Evolutionary conservation across 2,797 vertebrate genomes (phyloP).

Genomic region (Phylloscopus collybita): DNA sequence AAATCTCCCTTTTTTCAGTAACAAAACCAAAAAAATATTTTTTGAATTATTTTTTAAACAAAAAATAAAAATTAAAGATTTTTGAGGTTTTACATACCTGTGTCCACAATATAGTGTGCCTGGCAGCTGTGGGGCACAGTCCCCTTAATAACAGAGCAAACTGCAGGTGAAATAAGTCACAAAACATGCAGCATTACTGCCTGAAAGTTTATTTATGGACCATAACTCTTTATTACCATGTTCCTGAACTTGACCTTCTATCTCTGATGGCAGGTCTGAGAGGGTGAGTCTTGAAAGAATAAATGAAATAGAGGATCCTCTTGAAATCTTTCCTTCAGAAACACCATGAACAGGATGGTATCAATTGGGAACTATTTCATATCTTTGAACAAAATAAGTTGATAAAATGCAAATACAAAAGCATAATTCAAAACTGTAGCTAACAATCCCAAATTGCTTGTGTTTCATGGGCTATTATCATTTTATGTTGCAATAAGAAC

Average conservation of each 20-base stretch:
- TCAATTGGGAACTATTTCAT: not conserved
- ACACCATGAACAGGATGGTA: not conserved
- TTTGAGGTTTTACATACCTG: not conserved
- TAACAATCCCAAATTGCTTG: not conserved
- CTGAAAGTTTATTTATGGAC: not conserved
- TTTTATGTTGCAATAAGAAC: not conserved
- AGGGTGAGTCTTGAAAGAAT: not conserved
- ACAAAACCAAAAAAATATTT: no score
- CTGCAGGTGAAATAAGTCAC: not conserved
- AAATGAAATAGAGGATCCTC: not conserved
- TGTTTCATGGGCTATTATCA: not conserved
- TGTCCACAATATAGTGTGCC: not conserved
- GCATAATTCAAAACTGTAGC: not conserved
- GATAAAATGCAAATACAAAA: not conserved
- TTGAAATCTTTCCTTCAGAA: not conserved
- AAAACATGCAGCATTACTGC: not conserved
- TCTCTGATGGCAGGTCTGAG: not conserved
- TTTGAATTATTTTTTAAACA: not conserved
- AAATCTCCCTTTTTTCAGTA: not conserved
- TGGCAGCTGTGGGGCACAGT: not conserved
- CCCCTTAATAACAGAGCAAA: not conserved
- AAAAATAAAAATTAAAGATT: not conserved
- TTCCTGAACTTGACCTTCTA: not conserved
- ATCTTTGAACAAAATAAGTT: not conserved
- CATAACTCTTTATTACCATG: not conserved